These are phyloP conservation scores for Drosophila sproati DNA, from an alignment of 1,140 invertebrate species.

Conservation along the genomic window DNA sequence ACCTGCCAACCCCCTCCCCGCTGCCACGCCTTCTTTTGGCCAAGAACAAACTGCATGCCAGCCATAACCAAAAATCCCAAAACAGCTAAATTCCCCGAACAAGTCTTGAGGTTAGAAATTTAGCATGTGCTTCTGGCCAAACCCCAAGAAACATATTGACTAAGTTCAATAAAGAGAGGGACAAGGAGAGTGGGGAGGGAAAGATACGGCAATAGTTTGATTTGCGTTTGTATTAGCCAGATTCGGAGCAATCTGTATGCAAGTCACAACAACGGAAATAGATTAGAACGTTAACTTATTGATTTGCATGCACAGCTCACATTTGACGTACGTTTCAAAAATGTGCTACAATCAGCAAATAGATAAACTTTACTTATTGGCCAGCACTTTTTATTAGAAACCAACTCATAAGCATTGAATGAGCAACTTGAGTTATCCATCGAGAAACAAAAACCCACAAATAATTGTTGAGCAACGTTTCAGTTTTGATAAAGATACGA, in stretches of 20 bases:
- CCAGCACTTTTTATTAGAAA: background rate
- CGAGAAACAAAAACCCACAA: background rate
- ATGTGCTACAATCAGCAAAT: background rate
- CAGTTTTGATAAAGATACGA: no score
- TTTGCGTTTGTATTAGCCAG: slow-evolving; percentile 24
- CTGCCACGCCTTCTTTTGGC: background rate
- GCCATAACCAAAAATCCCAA: slow-evolving; percentile 4
- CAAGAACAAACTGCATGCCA: slow-evolving; percentile 21
- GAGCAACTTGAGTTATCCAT: background rate
- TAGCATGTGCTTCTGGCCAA: slow-evolving; percentile 18
- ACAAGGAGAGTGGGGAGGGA: background rate
- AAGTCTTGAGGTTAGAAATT: slow-evolving; percentile 25
- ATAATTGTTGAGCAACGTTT: no score
- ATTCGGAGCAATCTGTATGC: slow-evolving; percentile 48
- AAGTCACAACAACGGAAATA: slow-evolving; percentile 48
- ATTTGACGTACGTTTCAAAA: slow-evolving; percentile 14
- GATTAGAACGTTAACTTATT: slow-evolving; percentile 54
- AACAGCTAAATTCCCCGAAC: slow-evolving; percentile 26
- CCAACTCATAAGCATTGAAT: slow-evolving; percentile 7
- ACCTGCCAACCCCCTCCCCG: no score
- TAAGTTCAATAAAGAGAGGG: background rate
- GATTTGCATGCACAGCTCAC: slow-evolving; percentile 39
- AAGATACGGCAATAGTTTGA: no score
- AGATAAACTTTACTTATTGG: background rate
- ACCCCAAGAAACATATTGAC: slow-evolving; percentile 3